Conservation (phyloP, 2,888 invertebrate species). For the Epistrophe grossulariae region DNA sequence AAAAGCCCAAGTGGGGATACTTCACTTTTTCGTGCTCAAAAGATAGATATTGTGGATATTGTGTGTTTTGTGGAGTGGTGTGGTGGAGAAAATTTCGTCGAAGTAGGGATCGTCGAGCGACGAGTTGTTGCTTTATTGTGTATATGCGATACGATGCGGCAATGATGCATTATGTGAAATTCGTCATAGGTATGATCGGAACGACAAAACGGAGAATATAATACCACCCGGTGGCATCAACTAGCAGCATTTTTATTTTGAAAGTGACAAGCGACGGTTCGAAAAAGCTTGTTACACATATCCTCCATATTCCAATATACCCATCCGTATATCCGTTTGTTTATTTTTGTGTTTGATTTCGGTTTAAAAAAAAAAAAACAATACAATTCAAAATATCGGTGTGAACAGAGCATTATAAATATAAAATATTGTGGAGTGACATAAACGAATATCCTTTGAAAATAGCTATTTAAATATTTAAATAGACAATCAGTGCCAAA, state of each 20-base stretch:
- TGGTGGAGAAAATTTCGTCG: conserved; percentile 50
- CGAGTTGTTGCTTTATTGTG: conserved; percentile 35
- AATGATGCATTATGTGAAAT: conserved; percentile 71
- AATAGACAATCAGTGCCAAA: conserved; percentile 43
- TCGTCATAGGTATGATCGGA: conserved; percentile 71
- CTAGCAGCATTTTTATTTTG: conserved; percentile 83
- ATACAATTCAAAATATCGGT: conserved; percentile 51
- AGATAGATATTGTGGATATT: no score
- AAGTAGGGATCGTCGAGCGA: conserved; percentile 66
- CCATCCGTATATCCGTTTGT: conserved; percentile 38
- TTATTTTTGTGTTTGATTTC: conserved; percentile 24
- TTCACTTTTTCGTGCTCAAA: conserved; percentile 12
- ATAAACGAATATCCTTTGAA: conserved; percentile 46
- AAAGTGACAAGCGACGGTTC: conserved; percentile 83
- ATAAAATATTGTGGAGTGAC: conserved; percentile 24
- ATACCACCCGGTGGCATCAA: conserved; percentile 82
- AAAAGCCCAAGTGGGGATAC: conserved; percentile 46
- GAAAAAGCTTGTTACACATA: conserved; percentile 69
- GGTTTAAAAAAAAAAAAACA: neutral
- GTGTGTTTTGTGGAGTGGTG: no score
- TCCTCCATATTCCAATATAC: neutral
- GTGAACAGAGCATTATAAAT: conserved; percentile 3
- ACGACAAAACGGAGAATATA: conserved; percentile 78
- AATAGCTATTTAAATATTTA: conserved; percentile 28
- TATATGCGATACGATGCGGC: conserved; percentile 68